Conservation (phyloP, 2,113 vertebrate species). For the Cheirogaleus medius region DNA sequence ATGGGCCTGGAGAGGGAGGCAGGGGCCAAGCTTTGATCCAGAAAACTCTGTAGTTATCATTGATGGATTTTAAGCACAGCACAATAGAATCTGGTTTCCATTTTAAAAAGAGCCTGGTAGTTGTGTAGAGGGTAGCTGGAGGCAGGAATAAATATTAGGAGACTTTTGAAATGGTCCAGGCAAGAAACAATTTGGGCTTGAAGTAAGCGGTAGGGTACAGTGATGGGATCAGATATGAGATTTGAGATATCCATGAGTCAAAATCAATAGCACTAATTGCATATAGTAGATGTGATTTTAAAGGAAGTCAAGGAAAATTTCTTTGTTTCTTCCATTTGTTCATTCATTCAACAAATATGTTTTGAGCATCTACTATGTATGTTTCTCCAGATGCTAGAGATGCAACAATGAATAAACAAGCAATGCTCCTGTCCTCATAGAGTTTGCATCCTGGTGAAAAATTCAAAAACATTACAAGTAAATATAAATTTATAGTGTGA, state of each 20-base stretch:
- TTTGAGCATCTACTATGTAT: neutral
- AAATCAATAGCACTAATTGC: neutral
- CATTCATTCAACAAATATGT: slow-evolving; percentile 21
- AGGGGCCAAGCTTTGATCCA: neutral
- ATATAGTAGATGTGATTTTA: neutral
- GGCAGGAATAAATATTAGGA: neutral
- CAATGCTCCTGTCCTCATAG: neutral
- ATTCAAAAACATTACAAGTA: neutral
- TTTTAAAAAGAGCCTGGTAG: neutral
- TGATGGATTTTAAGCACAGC: neutral
- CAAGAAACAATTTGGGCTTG: neutral
- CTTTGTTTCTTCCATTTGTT: neutral
- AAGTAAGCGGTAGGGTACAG: neutral
- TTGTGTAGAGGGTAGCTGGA: neutral
- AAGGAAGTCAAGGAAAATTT: neutral
- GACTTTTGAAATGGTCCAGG: neutral
- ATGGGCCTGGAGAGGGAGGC: neutral
- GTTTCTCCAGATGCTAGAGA: neutral
- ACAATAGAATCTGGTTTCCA: neutral
- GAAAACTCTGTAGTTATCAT: neutral
- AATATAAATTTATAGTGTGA: neutral
- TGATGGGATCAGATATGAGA: neutral
- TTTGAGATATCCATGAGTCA: neutral
- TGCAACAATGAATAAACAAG: neutral
- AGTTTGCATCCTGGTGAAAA: slow-evolving; percentile 32